Percentiles rank a stretch among this genome's conserved stretches.
Conservation (phyloP, 1,140 invertebrate genomes). For the Zaprionus capensis region DNA sequence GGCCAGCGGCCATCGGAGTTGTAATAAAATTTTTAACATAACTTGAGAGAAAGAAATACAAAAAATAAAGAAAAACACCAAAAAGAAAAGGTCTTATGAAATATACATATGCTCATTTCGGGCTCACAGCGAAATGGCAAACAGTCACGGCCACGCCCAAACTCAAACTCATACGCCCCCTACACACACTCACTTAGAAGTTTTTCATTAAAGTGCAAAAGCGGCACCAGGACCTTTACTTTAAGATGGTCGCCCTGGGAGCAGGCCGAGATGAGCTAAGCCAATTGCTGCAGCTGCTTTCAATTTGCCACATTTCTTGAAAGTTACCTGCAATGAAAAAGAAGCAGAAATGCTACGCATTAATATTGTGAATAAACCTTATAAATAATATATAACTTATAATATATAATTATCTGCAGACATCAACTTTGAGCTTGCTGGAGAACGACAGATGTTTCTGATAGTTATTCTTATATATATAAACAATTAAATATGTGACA, state of each 20-base stretch:
- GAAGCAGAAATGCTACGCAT: not conserved
- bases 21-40: constrained; percentile 72
- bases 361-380: not conserved
- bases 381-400: not conserved
- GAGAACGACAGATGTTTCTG: too few relatives aligned
- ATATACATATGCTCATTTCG: constrained; percentile 81
- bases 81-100: constrained; percentile 74
- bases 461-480: too few relatives aligned
- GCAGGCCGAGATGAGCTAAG: constrained; percentile 81
- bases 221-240: constrained; percentile 40
- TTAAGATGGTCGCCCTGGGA: constrained; percentile 66
- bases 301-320: not conserved
- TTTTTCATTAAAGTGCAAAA: constrained; percentile 69
- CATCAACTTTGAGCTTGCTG: too few relatives aligned
- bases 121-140: constrained; percentile 41
- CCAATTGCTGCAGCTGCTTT: constrained; percentile 8
- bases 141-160: constrained; percentile 22
- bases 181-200: constrained; percentile 30
- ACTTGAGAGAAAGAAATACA: constrained; percentile 38
- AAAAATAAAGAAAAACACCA: constrained; percentile 25
- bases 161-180: constrained; percentile 27
- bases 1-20: constrained; percentile 42
- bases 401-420: too few relatives aligned
- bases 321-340: constrained; percentile 10
- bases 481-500: too few relatives aligned